Conservation (phyloP, 2,888 invertebrate species). For the Andrena hattorfiana region DNA sequence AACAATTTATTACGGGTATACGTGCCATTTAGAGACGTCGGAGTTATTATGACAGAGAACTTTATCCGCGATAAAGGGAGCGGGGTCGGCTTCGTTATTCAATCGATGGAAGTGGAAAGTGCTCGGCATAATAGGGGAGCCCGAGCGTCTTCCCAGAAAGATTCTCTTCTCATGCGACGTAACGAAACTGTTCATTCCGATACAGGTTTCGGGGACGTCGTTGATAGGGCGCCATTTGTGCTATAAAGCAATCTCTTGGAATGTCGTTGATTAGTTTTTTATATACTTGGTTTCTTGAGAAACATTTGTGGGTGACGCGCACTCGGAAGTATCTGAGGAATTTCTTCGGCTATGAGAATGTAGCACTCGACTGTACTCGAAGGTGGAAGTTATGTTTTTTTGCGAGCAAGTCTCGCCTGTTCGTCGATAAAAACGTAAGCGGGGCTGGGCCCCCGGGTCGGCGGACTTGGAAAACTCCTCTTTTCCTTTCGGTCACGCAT, state of each 20-base stretch:
- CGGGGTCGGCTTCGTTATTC: slow-evolving; percentile 50
- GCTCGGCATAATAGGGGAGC: slow-evolving; percentile 39
- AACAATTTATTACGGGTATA: slow-evolving; percentile 82
- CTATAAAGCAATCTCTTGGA: neutral
- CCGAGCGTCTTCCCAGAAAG: slow-evolving; percentile 13
- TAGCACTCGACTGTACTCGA: slow-evolving; percentile 22
- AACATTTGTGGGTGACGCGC: neutral
- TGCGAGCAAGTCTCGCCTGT: slow-evolving; percentile 19
- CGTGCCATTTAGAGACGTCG: slow-evolving; percentile 79
- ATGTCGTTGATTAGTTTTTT: neutral
- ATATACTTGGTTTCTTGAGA: neutral
- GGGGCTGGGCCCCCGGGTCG: slow-evolving; percentile 29
- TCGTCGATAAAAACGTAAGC: slow-evolving; percentile 46
- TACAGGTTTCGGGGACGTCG: neutral
- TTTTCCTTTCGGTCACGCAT: slow-evolving; percentile 57
- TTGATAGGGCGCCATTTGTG: neutral
- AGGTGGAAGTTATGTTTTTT: slow-evolving; percentile 37
- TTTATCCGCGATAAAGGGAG: slow-evolving; percentile 75
- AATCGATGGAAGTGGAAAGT: slow-evolving; percentile 70
- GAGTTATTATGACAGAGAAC: slow-evolving; percentile 81
- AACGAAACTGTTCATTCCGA: neutral
- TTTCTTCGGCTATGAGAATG: slow-evolving; percentile 7
- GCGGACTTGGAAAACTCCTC: slow-evolving; percentile 50
- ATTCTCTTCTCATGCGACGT: slow-evolving; percentile 22
- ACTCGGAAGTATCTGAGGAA: neutral